Conservation (phyloP, 1,140 invertebrate species). For the Episyrphus balteatus region DNA sequence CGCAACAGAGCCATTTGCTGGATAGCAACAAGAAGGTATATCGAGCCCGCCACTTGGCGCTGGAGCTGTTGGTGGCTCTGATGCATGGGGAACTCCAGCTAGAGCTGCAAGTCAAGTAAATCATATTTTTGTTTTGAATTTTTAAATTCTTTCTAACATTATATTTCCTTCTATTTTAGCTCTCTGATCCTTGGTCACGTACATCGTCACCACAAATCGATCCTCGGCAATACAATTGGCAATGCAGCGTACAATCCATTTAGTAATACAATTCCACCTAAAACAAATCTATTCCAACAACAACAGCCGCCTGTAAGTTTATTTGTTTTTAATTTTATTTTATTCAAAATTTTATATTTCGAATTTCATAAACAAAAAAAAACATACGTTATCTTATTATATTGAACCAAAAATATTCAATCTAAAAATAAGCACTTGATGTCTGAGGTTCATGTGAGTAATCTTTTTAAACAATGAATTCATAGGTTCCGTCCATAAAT, state of each 20-base stretch:
- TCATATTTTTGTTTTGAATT: neutral
- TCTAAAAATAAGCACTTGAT: neutral
- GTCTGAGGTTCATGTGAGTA: neutral
- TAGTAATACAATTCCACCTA: constrained; percentile 33
- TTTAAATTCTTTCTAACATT: neutral
- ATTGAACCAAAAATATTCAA: neutral
- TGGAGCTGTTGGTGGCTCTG: constrained; percentile 37
- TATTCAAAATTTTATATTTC: neutral
- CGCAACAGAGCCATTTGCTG: constrained; percentile 60
- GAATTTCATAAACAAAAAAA: neutral
- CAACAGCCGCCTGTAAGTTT: constrained; percentile 34
- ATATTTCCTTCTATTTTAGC: constrained; percentile 18
- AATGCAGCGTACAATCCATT: constrained; percentile 35
- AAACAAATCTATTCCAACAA: constrained; percentile 38
- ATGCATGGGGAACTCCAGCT: constrained; percentile 62
- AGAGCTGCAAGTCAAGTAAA: constrained; percentile 31
- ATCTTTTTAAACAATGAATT: neutral
- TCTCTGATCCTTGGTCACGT: constrained; percentile 47
- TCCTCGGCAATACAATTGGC: constrained; percentile 41
- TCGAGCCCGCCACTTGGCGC: constrained; percentile 31
- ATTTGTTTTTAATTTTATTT: neutral
- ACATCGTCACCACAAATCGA: constrained; percentile 38
- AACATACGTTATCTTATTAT: neutral
- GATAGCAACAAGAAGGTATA: constrained; percentile 49
- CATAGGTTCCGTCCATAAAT: constrained; percentile 41